Evolutionary conservation across 2,113 vertebrate genomes (phyloP).

Genomic region (Jacana jacana): DNA sequence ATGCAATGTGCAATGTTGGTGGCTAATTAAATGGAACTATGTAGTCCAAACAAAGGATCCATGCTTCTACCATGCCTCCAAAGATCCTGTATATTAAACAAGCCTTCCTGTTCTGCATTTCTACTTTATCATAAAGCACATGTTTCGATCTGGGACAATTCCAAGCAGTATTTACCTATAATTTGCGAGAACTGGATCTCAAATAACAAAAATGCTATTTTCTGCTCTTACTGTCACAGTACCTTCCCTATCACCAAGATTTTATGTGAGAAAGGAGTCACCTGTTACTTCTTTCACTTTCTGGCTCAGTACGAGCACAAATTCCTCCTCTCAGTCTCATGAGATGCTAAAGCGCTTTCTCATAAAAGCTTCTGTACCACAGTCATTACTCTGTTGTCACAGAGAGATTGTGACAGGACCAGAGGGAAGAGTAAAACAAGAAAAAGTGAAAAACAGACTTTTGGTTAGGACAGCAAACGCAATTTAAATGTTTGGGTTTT

Average conservation of each 20-base stretch:
- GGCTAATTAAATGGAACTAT: neutral
- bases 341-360: neutral
- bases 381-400: neutral
- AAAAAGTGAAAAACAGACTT: neutral
- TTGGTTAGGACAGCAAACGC: neutral
- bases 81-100: neutral
- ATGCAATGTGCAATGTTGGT: neutral
- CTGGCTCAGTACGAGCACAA: neutral
- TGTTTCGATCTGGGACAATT: neutral
- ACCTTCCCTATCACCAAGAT: neutral
- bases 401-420: neutral
- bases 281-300: neutral
- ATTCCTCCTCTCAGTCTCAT: neutral
- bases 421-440: neutral
- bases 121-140: neutral
- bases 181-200: neutral
- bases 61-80: neutral
- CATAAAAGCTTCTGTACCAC: neutral
- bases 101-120: neutral
- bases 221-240: neutral
- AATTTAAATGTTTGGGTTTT: constrained; percentile 8
- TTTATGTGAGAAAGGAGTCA: neutral
- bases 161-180: neutral
- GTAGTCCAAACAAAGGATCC: neutral
- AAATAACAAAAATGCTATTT: neutral